Percentiles rank a stretch among this genome's conserved stretches.
Evolutionary conservation across 2,888 invertebrate species (phyloP).

Genomic region (Mycalesis mineus): DNA sequence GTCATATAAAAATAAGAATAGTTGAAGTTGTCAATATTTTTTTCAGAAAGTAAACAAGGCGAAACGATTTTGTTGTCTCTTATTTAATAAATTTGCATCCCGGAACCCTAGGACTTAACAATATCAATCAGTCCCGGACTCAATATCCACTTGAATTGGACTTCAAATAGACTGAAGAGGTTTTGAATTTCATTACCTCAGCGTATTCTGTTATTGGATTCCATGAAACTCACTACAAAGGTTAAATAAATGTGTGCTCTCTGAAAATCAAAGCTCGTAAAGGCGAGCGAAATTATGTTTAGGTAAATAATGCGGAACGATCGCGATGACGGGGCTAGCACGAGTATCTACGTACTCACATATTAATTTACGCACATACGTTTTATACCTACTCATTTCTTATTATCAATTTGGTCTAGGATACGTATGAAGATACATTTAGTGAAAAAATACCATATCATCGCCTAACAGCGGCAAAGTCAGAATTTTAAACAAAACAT

Average conservation of each 20-base stretch:
- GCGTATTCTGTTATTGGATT: constrained; percentile 52
- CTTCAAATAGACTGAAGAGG: constrained; percentile 51
- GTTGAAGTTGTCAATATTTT: no score
- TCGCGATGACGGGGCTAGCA: background rate
- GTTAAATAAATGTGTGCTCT: constrained; percentile 23
- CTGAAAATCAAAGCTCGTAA: constrained; percentile 3
- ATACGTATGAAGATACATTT: no score
- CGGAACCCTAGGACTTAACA: no score
- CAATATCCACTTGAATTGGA: constrained; percentile 43
- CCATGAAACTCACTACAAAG: constrained; percentile 40
- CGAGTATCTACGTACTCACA: background rate
- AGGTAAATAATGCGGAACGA: background rate
- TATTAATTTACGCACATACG: background rate
- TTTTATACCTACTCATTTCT: no score
- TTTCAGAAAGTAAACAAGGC: no score
- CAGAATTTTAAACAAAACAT: no score
- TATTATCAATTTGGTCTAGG: no score
- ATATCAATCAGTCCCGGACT: constrained; percentile 27
- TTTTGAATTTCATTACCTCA: constrained; percentile 51
- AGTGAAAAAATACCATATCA: no score
- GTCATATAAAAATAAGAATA: no score
- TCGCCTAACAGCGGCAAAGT: no score
- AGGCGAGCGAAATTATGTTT: constrained; percentile 1
- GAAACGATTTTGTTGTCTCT: no score
- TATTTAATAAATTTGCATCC: no score